Percentiles rank a stretch among this genome's conserved stretches.
phyloP scores from a whole-genome alignment of 1,140 invertebrate genomes.

The Ephestia elutella region DNA sequence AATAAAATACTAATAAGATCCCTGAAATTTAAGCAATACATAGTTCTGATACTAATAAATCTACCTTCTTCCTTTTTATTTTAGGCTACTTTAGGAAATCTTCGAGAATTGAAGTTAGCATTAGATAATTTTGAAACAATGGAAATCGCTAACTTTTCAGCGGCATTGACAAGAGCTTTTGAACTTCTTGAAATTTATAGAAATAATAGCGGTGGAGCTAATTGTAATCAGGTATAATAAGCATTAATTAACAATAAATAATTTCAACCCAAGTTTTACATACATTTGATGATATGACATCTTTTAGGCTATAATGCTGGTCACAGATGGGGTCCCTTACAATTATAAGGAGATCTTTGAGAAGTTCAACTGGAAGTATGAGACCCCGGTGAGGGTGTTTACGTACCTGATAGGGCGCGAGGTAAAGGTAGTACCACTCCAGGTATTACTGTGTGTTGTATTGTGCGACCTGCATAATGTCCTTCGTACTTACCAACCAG shows the following conservation, averaged over 20 bases:
- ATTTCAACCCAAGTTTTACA: not conserved
- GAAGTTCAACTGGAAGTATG: conserved; percentile 86
- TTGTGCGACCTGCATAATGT: conserved; percentile 71
- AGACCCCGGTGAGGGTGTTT: conserved; percentile 93
- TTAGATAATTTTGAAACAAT: conserved; percentile 86
- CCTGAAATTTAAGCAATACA: not conserved
- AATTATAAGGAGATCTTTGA: conserved; percentile 94
- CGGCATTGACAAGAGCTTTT: conserved; percentile 93
- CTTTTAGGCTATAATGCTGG: conserved; percentile 95
- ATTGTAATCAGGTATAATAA: conserved; percentile 75
- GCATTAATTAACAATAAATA: conserved; percentile 23
- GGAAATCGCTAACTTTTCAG: conserved; percentile 95
- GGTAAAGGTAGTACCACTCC: conserved; percentile 76
- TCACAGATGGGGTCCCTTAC: conserved; percentile 97
- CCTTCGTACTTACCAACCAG: conserved; percentile 59
- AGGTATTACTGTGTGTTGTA: conserved; percentile 73
- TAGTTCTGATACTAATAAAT: not conserved
- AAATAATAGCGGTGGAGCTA: conserved; percentile 76
- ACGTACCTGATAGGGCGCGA: conserved; percentile 98
- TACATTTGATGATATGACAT: not conserved
- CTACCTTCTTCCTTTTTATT: conserved; percentile 11
- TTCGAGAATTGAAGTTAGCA: conserved; percentile 87
- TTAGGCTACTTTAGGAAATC: conserved; percentile 92
- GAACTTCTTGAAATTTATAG: conserved; percentile 83
- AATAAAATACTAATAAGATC: conserved; percentile 21